Evolutionary conservation across 2,797 vertebrate species (phyloP), one percentile per base, ranked within the genome.

Genomic region (Liasis olivaceus): DNA sequence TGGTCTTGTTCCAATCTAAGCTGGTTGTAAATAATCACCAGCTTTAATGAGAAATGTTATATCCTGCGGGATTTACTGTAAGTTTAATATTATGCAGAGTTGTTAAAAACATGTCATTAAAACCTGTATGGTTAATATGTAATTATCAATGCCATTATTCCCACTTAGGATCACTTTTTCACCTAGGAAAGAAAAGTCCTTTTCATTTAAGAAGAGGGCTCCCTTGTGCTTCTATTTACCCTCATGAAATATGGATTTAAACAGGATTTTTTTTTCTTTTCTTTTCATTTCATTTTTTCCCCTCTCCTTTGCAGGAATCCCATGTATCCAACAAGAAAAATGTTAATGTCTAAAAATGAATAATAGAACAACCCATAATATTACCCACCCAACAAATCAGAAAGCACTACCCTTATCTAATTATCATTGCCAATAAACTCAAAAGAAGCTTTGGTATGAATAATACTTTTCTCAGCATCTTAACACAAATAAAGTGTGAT

Each of bases 91-190:
- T 87, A 94, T 93, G 31, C 28, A 92, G 84, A 93, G 85, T 22
- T 36, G 36, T 1, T 92, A 22, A 86, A 93, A 93, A 91, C 86
- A 14, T 28, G 90, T 72, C 69, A 89, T 51, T 90, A 93, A 95
- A 92, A 93, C 9, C 77, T 54, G 56, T 11, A 54, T 14, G 60
- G 94, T 63, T 58, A 91, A 91, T 60, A 5, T 58, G 92, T 72
- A 59, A 69, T 89, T 92, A 94, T 91, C 91, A 88, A 90, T 69
- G 14, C 66, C 36, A 1, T 24, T 81, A 22, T 60, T 12, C 89
- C 90, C 31, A 88, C 89, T 93, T 26, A 47, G 51, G 58, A 94
- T 89, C 1, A 85, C 36, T 59, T 90, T 62, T 24, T 62, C 17
- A 31, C 58, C 64, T 36, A 12, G 31, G 47, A 14, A 54, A 92